Percentiles rank a stretch among this genome's conserved stretches.
Evolutionary conservation across 2,113 vertebrate species (phyloP).

Genomic region (Marmota flaviventris): DNA sequence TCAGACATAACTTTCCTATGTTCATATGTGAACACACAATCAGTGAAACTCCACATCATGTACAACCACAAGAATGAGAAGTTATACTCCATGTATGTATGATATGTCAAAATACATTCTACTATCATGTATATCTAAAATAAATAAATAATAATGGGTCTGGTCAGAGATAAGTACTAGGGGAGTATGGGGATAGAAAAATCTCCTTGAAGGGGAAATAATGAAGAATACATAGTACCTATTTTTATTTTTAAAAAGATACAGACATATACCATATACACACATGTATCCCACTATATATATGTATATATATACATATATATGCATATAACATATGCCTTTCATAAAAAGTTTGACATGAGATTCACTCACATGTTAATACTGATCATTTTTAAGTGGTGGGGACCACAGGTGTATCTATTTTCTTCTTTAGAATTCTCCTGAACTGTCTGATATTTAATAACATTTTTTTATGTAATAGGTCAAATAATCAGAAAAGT

Average conservation of each 20-base stretch:
- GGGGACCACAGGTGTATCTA: neutral
- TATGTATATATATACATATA: neutral
- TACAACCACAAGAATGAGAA: no score
- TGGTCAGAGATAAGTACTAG: neutral
- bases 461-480: neutral
- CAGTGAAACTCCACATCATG: no score
- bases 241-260: neutral
- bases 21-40: no score
- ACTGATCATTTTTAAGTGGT: neutral
- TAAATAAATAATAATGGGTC: neutral
- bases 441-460: neutral
- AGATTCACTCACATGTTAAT: neutral
- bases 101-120: no score
- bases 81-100: no score
- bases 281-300: neutral
- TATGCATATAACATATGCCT: neutral
- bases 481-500: neutral
- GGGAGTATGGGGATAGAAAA: neutral
- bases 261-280: neutral
- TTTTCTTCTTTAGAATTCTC: conserved; percentile 39
- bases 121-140: no score
- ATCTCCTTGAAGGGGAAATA: neutral
- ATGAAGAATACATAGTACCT: neutral
- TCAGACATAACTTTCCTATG: no score
- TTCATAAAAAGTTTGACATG: conserved; percentile 17